phyloP scores from a whole-genome alignment of 2,888 invertebrate species.

The Acanthosepion lycidas region DNA sequence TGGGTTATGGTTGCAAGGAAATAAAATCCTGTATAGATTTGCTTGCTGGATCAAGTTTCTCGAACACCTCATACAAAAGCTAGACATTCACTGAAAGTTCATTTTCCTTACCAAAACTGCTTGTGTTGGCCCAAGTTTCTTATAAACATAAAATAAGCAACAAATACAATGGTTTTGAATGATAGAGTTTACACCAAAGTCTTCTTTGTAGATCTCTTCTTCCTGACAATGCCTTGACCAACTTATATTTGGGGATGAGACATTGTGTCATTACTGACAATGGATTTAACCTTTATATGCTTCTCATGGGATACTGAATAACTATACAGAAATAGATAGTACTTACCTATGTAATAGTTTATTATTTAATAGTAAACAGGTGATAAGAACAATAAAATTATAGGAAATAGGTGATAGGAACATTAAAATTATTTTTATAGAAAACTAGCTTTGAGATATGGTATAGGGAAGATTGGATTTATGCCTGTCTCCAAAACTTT shows the following conservation, averaged over 20 bases:
- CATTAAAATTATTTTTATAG: no score
- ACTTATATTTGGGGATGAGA: neutral
- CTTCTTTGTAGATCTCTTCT: neutral
- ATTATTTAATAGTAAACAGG: no score
- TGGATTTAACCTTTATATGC: neutral
- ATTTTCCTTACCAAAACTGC: neutral
- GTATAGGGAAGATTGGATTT: no score
- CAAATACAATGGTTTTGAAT: neutral
- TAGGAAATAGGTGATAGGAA: no score
- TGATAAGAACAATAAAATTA: no score
- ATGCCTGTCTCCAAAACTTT: no score
- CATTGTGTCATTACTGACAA: neutral
- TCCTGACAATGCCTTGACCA: neutral
- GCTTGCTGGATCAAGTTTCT: conserved; percentile 6
- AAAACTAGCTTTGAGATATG: no score
- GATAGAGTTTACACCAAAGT: neutral
- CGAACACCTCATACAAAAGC: neutral
- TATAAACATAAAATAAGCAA: neutral
- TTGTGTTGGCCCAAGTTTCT: neutral
- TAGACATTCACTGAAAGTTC: neutral
- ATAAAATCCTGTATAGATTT: neutral
- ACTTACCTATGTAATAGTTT: no score
- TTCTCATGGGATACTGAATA: no score
- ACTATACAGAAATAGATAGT: no score
- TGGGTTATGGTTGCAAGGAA: neutral